phyloP scores from a whole-genome alignment of 1,140 invertebrate species.

The Ceratina australensis region DNA sequence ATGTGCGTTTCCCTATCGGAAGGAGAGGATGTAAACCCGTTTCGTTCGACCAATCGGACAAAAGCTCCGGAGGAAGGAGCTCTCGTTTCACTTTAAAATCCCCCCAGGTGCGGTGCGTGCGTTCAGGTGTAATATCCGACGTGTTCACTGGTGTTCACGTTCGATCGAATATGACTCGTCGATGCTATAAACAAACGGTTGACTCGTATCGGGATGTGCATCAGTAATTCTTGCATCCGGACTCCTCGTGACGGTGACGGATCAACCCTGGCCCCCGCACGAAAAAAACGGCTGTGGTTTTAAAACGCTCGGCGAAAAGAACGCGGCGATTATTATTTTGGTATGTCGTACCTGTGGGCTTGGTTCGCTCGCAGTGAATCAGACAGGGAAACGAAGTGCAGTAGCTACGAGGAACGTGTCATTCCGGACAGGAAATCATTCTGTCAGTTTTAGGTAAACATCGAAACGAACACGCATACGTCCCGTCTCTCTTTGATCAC shows the following conservation, averaged over 20 bases:
- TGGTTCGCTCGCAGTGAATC: conserved; percentile 29
- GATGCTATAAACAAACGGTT: conserved; percentile 34
- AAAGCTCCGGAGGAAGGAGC: conserved; percentile 10
- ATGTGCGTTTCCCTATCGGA: conserved; percentile 1
- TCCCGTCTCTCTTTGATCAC: not conserved
- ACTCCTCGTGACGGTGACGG: not conserved
- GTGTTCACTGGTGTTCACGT: conserved; percentile 30
- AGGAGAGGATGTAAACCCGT: not conserved
- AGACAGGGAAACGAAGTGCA: conserved; percentile 25
- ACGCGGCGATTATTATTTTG: conserved; percentile 8
- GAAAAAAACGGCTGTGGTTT: not conserved
- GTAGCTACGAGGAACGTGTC: conserved; percentile 32
- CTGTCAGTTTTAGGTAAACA: conserved; percentile 34
- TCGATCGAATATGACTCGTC: conserved; percentile 34
- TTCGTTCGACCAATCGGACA: not conserved
- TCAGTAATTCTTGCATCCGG: conserved; percentile 1
- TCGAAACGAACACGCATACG: no score
- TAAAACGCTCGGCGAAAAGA: not conserved
- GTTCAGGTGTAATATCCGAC: conserved; percentile 27
- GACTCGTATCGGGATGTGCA: conserved; percentile 22
- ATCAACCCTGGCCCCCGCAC: not conserved
- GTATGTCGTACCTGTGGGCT: conserved; percentile 22
- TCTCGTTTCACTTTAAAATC: conserved; percentile 17
- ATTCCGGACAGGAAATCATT: not conserved
- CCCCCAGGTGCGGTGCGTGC: conserved; percentile 37